Evolutionary conservation across 2,113 vertebrate species (phyloP).

Genomic region (Zosterops lateralis): DNA sequence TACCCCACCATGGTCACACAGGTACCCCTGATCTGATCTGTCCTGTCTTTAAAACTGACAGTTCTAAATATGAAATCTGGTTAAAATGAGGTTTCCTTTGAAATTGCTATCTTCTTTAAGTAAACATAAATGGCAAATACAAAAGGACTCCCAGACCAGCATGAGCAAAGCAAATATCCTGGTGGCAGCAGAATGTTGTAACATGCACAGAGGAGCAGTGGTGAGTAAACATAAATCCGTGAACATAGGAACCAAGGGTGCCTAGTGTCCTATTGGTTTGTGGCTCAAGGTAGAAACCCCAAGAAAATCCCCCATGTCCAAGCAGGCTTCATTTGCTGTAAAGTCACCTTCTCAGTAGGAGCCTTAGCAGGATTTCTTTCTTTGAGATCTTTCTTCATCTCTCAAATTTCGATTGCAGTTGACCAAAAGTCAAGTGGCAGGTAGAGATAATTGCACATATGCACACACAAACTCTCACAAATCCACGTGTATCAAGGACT

Average conservation of each 20-base stretch:
- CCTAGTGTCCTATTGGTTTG: neutral
- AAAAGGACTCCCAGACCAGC: neutral
- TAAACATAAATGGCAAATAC: neutral
- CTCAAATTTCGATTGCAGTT: neutral
- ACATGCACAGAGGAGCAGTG: neutral
- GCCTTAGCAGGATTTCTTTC: neutral
- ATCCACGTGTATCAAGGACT: neutral
- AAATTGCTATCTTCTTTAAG: neutral
- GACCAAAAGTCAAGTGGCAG: neutral
- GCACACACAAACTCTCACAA: neutral
- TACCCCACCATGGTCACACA: neutral
- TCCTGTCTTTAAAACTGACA: neutral
- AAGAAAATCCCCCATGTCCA: neutral
- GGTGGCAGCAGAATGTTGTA: neutral
- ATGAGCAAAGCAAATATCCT: neutral
- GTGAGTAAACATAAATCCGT: neutral
- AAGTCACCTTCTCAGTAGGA: neutral
- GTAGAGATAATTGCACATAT: fast-evolving
- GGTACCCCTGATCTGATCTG: neutral
- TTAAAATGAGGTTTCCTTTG: neutral
- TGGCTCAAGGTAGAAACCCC: neutral
- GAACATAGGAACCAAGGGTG: neutral
- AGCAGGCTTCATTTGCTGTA: neutral
- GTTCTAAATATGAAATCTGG: neutral
- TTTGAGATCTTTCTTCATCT: neutral